Base-by-base conservation (phyloP, 2,113 vertebrate genomes). In the Anhinga anhinga region DNA sequence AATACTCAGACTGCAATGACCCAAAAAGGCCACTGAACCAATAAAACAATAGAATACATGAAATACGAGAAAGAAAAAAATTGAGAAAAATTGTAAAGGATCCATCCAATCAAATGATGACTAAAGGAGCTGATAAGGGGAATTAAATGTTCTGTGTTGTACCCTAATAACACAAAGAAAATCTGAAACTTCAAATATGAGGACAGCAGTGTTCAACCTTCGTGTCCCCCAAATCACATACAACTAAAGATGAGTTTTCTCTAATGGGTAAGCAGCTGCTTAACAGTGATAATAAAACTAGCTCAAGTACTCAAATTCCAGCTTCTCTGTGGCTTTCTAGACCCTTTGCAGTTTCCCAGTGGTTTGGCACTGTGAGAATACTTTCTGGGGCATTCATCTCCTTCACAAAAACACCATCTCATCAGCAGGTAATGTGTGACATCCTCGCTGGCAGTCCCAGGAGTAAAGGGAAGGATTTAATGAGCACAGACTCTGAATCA, bases 401-500 rank as follows among this genome's bases (percentile, higher is more conserved):
- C 38, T 50, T 77, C 83, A 82, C 61, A 91, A 59, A 94, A 92
- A 84, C 91, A 96, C 74, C 92, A 88, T 74, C 91, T 97, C 96
- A 96, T 90, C 92, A 95, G 88, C 83, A 95, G 96, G 88, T 96
- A 95, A 94, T 45, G 81, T 95, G 86, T 5, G 32, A 96, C 95
- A 95, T 96, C 95, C 94, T 97, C 13, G 6, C 70, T 79, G 73
- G 47, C 86, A 96, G 77, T 89, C 94, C 76, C 92, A 92, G 82
- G 94, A 95, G 95, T 11, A 34, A 92, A 81, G 77, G 53, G 86
- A 96, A 97, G 65, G 91, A 91, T 92, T 95, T 97, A 95, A 97
- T 92, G 91, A 97, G 93, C 65, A 93, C 47, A 92, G 40, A 49
- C 49, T 67, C 76, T 87, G 91, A 97, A 96, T 95, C 65, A 76